These are phyloP conservation scores for Podarcis lilfordi DNA, from an alignment of 2,797 vertebrate genomes.

Conservation along the genomic window DNA sequence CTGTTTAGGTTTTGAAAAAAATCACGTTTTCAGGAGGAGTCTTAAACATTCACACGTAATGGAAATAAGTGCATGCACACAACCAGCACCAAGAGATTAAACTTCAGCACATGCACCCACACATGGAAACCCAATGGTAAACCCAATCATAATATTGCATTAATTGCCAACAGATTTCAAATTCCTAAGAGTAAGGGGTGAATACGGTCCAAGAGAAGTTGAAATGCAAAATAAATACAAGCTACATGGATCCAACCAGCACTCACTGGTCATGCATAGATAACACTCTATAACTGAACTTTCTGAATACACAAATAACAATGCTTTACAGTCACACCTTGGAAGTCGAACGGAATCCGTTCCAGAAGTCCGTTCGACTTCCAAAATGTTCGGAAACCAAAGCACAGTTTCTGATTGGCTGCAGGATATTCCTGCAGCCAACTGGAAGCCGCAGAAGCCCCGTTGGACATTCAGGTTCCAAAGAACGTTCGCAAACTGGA, in stretches of 20 bases:
- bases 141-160: neutral
- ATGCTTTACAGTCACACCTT: neutral
- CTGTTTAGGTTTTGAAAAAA: slow-evolving; percentile 71
- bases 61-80: neutral
- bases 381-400: too few species aligned
- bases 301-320: neutral
- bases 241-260: neutral
- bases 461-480: too few species aligned
- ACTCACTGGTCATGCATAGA: neutral
- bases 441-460: too few species aligned
- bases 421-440: too few species aligned
- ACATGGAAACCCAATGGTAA: neutral
- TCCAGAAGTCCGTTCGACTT: too few species aligned
- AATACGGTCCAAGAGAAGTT: neutral
- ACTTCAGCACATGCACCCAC: neutral
- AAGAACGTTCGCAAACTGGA: too few species aligned
- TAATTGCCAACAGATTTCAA: accelerated
- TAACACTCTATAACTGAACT: slow-evolving; percentile 18
- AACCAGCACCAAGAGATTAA: neutral
- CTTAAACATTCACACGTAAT: neutral
- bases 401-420: too few species aligned
- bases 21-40: neutral
- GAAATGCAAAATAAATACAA: neutral
- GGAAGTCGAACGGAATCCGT: too few species aligned
- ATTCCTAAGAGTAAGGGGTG: slow-evolving; percentile 12